These are phyloP conservation scores for Trichopria drosophilae DNA, from an alignment of 2,888 invertebrate species.

Conservation along the genomic window DNA sequence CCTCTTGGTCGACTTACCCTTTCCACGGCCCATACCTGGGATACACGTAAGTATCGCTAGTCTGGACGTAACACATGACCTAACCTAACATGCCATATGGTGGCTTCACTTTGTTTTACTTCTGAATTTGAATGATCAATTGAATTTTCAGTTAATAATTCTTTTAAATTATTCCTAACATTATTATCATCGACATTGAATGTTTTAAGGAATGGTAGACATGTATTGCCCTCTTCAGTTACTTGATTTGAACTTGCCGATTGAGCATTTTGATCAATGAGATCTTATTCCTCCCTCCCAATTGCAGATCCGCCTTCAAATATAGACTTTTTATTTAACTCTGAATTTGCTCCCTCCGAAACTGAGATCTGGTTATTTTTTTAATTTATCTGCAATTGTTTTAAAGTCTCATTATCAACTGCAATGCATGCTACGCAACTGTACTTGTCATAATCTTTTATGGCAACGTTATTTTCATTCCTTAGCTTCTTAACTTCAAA, in stretches of 20 bases:
- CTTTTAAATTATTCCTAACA: background rate
- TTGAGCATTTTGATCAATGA: background rate
- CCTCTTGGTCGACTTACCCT: too few species aligned
- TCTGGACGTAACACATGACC: too few species aligned
- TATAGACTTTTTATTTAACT: background rate
- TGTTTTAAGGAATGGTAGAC: background rate
- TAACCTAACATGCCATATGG: conserved; percentile 27
- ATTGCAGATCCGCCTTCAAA: background rate
- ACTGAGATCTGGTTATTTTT: too few species aligned
- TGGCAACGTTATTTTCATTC: background rate
- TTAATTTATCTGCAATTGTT: conserved; percentile 18
- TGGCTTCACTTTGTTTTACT: conserved; percentile 19
- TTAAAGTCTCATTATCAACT: conserved; percentile 12
- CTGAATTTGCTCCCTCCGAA: background rate
- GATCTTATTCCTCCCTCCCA: background rate
- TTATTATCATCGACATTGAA: background rate
- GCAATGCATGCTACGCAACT: conserved; percentile 26
- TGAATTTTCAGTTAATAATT: background rate
- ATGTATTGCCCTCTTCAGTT: background rate
- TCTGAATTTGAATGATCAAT: background rate
- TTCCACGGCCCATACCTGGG: too few species aligned
- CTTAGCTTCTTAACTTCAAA: conserved; percentile 14
- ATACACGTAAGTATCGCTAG: too few species aligned
- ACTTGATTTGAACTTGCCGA: background rate
- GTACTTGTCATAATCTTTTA: conserved; percentile 19